Evolutionary conservation across 2,888 invertebrate genomes (phyloP), one percentile per base, ranked within the genome.

Genomic region (Perizoma affinitatum): DNA sequence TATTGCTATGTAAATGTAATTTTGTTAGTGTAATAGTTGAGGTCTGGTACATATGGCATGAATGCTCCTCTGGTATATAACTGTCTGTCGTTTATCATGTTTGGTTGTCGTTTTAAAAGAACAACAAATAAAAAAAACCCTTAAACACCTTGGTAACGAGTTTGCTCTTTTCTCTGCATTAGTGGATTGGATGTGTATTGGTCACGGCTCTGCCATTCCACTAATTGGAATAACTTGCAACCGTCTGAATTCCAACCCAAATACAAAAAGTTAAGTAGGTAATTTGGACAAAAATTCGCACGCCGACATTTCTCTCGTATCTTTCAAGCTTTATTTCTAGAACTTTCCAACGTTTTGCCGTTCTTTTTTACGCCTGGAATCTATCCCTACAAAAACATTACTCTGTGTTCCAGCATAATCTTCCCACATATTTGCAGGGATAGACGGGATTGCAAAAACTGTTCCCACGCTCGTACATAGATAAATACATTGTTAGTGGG

Each of bases 401-500:
- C 22, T 22, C 22, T 22, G 22, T 7, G 41, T 40, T 54, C 53
- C 46, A 38, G 49, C 11, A 38, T 61, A 60, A 63, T 61, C 59
- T 65, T 67, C 67, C 61, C 65, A 65, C 65, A 57, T 64, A 57
- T 55, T 57, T 38, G 63, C 59, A 48, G 54, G 63, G 63, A 63
- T 63, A 69, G 52, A 35, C 58, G 38, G 61, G 67, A 60, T 40
- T 49, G 63, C 63, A 65, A 69, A 69, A 69, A 67, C 54, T 49
- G 36, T 41, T 70, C 70, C 68, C 70, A 70, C 70, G 70, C 70
- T 61, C 52, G 51, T 40, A 34, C 58, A 46, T 40, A 58, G 63
- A 44, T n/a, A n/a, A 38, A 38, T 9, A 33, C 43, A 58, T 55
- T 55, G 49, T 55, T 42, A 34, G 36, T 63, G 45, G 40, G n/a